Percentiles rank a stretch among this genome's conserved stretches.
Evolutionary conservation across 2,888 invertebrate genomes (phyloP).

Genomic region (Cantharis flavilabris): DNA sequence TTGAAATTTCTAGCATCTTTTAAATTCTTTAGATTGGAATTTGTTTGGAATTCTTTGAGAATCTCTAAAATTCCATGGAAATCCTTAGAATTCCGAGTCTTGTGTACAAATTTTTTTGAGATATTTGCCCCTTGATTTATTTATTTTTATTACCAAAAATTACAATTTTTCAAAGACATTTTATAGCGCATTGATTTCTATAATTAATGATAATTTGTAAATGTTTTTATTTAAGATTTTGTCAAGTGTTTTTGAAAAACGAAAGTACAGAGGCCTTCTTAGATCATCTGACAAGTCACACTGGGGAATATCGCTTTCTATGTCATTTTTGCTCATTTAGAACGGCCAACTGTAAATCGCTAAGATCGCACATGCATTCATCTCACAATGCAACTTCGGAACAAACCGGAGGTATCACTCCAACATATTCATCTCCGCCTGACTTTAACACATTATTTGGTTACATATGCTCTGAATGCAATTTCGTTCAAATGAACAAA

Average conservation of each 20-base stretch:
- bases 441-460: conserved; percentile 54
- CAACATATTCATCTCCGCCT: conserved; percentile 26
- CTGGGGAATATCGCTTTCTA: conserved; percentile 74
- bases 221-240: conserved; percentile 42
- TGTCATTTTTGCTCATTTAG: conserved; percentile 64
- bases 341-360: conserved; percentile 41
- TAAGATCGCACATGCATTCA: conserved; percentile 40
- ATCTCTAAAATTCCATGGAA: too few relatives aligned
- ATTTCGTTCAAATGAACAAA: conserved; percentile 71
- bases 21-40: too few relatives aligned
- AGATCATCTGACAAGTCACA: conserved; percentile 76
- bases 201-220: background rate
- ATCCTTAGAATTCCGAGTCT: too few relatives aligned
- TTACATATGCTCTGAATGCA: conserved; percentile 72
- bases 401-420: conserved; percentile 40
- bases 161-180: too few relatives aligned
- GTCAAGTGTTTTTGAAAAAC: conserved; percentile 38
- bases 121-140: too few relatives aligned
- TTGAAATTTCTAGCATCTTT: too few relatives aligned
- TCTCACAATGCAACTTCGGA: conserved; percentile 40
- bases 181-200: too few relatives aligned
- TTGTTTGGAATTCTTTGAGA: too few relatives aligned
- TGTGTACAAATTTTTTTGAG: too few relatives aligned
- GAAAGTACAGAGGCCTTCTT: conserved; percentile 59
- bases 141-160: too few relatives aligned